Evolutionary conservation across 2,888 invertebrate species (phyloP), one percentile per base, ranked within the genome.

Genomic region (Habroteleia sp.): DNA sequence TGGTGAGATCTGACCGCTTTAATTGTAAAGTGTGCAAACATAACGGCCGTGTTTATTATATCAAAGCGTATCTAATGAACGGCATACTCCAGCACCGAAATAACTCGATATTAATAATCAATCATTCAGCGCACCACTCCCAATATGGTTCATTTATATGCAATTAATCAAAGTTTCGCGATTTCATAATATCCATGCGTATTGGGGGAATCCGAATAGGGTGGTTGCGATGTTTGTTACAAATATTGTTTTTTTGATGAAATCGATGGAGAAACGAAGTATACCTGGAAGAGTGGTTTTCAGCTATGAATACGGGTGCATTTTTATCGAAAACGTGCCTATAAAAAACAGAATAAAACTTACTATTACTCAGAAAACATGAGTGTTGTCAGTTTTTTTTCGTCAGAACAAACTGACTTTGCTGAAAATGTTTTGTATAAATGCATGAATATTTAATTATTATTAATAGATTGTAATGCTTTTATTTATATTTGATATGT

Each of bases 21-120:
- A 33, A 60, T 60, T 50, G 60, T 58, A 63, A 58, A 73, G 54
- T 44, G 35, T 52, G 60, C 41, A 62, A 66, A 74, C 68, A 74
- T 68, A 74, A 74, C 62, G 39, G 14, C 27, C 13, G 42, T 48
- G 74, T 63, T 68, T 48, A 52, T 35, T 73, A 35, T 54, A 54
- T 71, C 54, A 54, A 60, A 62, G 52, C 44, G 29, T 23, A 39
- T 62, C 44, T 52, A 62, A 62, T 54, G 48, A 66, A 62, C 60
- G 50, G 14, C 20, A n/a, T n/a, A 23, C 50, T 17, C 7, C 14
- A 11, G 11, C 25, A n/a, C 48, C 29, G 10, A 44, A 50, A 65
- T 58, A 54, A 50, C 44, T 27, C 60, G 35, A 44, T 39, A 52
- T 69, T 58, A 63, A 65, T 65, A 58, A 52, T 54, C 66, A 74